Evolutionary conservation across 2,797 vertebrate genomes (phyloP), one percentile per base, ranked within the genome.

Genomic region (Sebastes itinus): DNA sequence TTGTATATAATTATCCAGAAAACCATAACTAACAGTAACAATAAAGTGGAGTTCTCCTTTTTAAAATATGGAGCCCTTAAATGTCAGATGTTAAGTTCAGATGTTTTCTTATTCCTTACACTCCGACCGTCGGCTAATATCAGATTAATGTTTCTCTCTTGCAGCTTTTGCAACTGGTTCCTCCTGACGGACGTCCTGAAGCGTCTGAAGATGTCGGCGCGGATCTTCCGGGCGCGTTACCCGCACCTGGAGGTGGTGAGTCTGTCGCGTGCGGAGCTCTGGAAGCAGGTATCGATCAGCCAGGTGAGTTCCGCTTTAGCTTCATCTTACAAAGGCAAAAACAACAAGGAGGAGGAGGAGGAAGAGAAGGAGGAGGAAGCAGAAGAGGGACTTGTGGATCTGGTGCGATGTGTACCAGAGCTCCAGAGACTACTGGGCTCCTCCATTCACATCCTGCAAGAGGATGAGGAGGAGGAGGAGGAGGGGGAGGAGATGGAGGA

Each of bases 81-180:
- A 27, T 49, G 6, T 3, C 14, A 42, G 14, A 16, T 16, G 13
- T 46, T 20, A 28, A 11, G 25, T 55, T 25, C 2, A 22, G 12
- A 38, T 38, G 35, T 38, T 49, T 71, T 30, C 11, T 38, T 42
- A 9, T 58, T 72, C 13, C 4, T 74, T 14, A 16, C 27, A 5
- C 23, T 12, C 22, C 33, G 12, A 69, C 22, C 4, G 27, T 2
- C 3, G 11, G 16, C 38, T 85, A 52, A 89, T 46, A 16, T 63
- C 56, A 18, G 25, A 23, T 22, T 38, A 38, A 2, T 71, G 5
- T 67, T 77, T 60, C 23, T 77, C 46, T 69, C 56, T 54, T 52
- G 22, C 93, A 99, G 98, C 74, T 98, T 97, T 86, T 97, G 98
- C 90, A 99, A 99, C 95, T 99, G 98, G 98, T 98, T 99, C 93